Evolutionary conservation across 2,113 vertebrate genomes (phyloP).

Genomic region (Passer montanus): DNA sequence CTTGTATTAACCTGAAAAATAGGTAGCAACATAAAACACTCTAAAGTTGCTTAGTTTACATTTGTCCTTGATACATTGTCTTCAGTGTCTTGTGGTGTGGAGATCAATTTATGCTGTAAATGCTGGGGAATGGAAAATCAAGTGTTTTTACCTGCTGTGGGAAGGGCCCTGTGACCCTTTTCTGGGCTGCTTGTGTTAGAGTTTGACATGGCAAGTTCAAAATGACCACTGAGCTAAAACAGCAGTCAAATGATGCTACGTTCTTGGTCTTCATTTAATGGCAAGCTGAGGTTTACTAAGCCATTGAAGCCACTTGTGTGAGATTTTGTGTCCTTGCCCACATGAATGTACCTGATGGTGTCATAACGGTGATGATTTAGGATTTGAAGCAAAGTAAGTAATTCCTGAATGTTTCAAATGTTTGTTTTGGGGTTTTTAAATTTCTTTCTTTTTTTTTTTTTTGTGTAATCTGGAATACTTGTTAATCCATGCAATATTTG

Average conservation of each 20-base stretch:
- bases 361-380: accelerated
- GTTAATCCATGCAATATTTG: not conserved
- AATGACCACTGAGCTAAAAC: not conserved
- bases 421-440: not conserved
- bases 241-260: not conserved
- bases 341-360: not conserved
- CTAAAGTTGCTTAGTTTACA: not conserved
- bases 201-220: not conserved
- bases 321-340: not conserved
- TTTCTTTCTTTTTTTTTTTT: no score
- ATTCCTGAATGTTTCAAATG: not conserved
- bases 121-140: not conserved
- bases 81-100: not conserved
- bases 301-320: not conserved
- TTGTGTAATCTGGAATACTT: not conserved
- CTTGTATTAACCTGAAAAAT: conserved; percentile 13
- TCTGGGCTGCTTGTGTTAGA: not conserved
- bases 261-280: not conserved
- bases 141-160: not conserved
- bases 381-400: not conserved
- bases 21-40: conserved; percentile 6
- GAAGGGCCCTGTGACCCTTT: not conserved
- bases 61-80: not conserved
- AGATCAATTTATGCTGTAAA: not conserved
- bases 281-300: not conserved